Evolutionary conservation across 2,797 vertebrate genomes (phyloP), one percentile per base, ranked within the genome.

Genomic region (Agapornis canus): DNA sequence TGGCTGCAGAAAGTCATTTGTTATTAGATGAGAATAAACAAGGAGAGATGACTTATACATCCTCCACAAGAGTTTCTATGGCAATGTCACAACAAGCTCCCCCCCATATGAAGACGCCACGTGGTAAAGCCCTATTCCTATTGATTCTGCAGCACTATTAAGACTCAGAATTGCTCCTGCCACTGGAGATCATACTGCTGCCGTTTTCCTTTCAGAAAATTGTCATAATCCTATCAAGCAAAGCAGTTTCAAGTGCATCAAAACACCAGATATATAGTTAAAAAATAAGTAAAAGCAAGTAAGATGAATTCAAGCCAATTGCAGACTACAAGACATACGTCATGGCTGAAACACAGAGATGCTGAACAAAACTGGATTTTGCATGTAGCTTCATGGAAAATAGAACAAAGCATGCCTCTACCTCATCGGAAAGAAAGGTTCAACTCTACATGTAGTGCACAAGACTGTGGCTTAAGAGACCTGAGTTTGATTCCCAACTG

Each of bases 11-110:
- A 94, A 79, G 91, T 54, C 64, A 71, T 59, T 92, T 61, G 63
- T 56, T 95, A 96, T 87, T 96, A 91, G 73, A 95, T 57, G 80
- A 79, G 89, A 71, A 90, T 40, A 96, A 94, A 90, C 66, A 79
- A 85, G 78, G 66, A 6, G 0, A 89, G 72, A 90, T 47, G 68
- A 87, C 81, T 77, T 87, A 76, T 26, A 70, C 82, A 84, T 80
- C 73, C 54, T 90, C 73, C 89, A 85, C 48, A 12, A 19, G 52
- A 54, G 88, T 97, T 97, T 91, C 95, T 95, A 95, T 96, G 91
- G 97, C 75, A 97, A 97, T 94, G 77, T 57, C 63, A 73, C 90
- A 75, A 57, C 71, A 88, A 92, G 66, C 52, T 93, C 79, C 64
- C 84, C n/a, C n/a, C 47, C 3, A 10, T 57, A 86, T 82, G 86